Conservation (phyloP, 2,797 vertebrate genomes). For the Cercopithecus neglectus region DNA sequence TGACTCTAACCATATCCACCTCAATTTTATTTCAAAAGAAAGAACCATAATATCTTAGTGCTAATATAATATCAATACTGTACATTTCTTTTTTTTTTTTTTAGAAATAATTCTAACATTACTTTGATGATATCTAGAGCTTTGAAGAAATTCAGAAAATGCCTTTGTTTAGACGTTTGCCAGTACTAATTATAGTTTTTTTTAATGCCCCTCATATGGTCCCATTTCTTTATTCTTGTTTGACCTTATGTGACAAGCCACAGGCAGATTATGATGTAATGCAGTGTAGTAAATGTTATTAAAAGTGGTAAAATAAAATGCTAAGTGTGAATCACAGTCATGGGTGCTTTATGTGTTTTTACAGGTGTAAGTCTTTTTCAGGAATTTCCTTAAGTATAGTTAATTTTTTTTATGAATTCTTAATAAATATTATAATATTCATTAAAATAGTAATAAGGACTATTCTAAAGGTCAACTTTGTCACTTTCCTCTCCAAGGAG, state of each 20-base stretch:
- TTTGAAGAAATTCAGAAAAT: not conserved
- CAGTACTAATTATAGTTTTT: not conserved
- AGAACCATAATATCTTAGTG: not conserved
- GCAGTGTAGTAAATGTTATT: constrained; percentile 6
- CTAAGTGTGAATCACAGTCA: constrained; percentile 29
- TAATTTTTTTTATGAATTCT: constrained; percentile 63
- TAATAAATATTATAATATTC: constrained; percentile 49
- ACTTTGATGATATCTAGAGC: not conserved
- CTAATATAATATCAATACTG: not conserved
- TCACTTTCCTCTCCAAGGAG: not conserved
- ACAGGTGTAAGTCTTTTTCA: constrained; percentile 63
- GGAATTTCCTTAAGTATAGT: constrained; percentile 48
- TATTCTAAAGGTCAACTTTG: constrained; percentile 25
- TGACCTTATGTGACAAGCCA: constrained; percentile 2
- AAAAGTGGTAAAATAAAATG: constrained; percentile 66
- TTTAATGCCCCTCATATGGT: not conserved
- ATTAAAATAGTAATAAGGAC: constrained; percentile 52
- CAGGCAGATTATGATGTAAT: constrained; percentile 50
- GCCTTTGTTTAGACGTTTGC: not conserved
- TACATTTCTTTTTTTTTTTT: not conserved
- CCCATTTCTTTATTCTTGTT: not conserved
- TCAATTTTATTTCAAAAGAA: constrained; percentile 30
- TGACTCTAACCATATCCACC: not conserved
- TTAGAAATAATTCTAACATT: not conserved
- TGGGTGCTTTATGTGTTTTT: constrained; percentile 66